phyloP scores from a whole-genome alignment of 2,797 vertebrate species.

The Buphagus erythrorhynchus region DNA sequence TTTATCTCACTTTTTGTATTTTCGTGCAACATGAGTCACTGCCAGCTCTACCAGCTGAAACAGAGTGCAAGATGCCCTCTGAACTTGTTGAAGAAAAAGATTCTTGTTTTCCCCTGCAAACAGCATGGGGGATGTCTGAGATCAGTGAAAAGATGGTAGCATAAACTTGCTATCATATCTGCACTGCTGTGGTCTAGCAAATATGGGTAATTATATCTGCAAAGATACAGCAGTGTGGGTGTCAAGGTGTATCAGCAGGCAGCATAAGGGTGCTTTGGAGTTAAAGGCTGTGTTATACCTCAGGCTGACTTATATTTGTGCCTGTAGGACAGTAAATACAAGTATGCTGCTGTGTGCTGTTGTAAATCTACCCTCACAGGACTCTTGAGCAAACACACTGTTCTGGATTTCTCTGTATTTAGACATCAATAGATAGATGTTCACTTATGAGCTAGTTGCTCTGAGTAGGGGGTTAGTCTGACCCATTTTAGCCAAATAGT shows the following conservation, averaged over 20 bases:
- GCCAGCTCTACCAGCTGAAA: not conserved
- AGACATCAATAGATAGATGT: not conserved
- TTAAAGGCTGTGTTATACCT: not conserved
- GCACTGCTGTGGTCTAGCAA: not conserved
- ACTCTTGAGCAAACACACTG: not conserved
- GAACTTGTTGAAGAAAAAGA: not conserved
- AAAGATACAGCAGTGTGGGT: not conserved
- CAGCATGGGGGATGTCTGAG: not conserved
- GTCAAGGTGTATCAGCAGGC: not conserved
- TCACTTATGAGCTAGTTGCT: not conserved
- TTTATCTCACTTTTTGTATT: not conserved
- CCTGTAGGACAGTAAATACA: not conserved
- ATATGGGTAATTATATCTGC: not conserved
- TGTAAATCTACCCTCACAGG: not conserved
- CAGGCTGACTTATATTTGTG: not conserved
- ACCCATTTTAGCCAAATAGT: not conserved
- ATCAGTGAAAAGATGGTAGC: not conserved
- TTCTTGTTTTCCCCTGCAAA: not conserved
- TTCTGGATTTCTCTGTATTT: not conserved
- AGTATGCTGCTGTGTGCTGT: not conserved
- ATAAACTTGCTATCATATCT: not conserved
- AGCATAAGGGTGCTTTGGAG: not conserved
- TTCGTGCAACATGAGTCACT: not conserved
- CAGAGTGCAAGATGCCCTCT: not conserved
- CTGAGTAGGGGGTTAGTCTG: not conserved